A percentile compares a stretch with the other conserved stretches of the same genome.
phyloP scores from a whole-genome alignment of 2,113 vertebrate genomes.

The Paramormyrops kingsleyae region DNA sequence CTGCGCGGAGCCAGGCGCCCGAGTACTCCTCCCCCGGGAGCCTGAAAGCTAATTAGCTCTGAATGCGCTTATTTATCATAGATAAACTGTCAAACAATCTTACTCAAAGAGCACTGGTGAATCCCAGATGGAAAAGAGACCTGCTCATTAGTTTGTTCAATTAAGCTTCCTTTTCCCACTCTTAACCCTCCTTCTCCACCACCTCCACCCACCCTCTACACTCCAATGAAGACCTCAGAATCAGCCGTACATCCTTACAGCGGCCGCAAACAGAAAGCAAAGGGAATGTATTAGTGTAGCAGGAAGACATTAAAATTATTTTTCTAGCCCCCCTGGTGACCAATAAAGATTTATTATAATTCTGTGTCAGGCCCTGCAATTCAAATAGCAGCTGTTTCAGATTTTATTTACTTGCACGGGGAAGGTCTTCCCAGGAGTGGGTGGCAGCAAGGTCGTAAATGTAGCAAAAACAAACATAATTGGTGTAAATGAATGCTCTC shows the following conservation, averaged over 20 bases:
- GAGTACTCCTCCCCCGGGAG: slow-evolving; percentile 40
- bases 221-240: slow-evolving; percentile 32
- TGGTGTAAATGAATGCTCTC: background rate
- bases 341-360: slow-evolving; percentile 19
- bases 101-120: slow-evolving; percentile 41
- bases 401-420: slow-evolving; percentile 14
- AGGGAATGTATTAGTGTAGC: slow-evolving; percentile 13
- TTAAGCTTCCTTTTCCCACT: slow-evolving; percentile 62
- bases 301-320: slow-evolving; percentile 14
- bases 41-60: slow-evolving; percentile 61
- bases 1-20: slow-evolving; percentile 47
- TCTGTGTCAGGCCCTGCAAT: background rate
- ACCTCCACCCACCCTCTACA: slow-evolving; percentile 29
- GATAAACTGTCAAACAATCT: slow-evolving; percentile 73
- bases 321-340: slow-evolving; percentile 15
- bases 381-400: slow-evolving; percentile 1
- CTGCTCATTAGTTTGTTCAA: slow-evolving; percentile 69
- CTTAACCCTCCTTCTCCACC: slow-evolving; percentile 29
- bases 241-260: background rate
- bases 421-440: background rate
- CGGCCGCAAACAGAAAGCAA: slow-evolving; percentile 6
- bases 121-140: slow-evolving; percentile 60
- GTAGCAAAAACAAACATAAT: background rate
- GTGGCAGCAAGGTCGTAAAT: background rate
- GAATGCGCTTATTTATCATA: slow-evolving; percentile 70